Evolutionary conservation across 1,140 invertebrate species (phyloP), one percentile per base, ranked within the genome.

Genomic region (Apis cerana): DNA sequence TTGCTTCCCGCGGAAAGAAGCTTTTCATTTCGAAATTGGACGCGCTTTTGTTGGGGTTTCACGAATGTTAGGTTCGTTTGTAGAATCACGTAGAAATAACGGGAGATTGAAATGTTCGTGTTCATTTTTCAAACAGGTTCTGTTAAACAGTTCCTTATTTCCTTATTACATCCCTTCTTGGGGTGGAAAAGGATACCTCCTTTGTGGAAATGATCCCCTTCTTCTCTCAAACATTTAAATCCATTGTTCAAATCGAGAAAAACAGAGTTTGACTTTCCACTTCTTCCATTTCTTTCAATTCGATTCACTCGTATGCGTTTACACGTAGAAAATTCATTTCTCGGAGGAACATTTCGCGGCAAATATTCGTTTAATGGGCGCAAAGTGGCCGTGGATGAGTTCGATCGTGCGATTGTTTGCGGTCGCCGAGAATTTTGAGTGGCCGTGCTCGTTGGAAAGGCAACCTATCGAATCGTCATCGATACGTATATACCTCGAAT

Each of bases 391-490:
- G 19, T 50, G 4, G 67, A 69, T 21, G 19, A 1, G 12, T 17
- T n/a, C 65, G 19, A 67, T 67, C 43, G 65, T 19, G 15, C 48
- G 67, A 52, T 50, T 69, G n/a, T 69, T 69, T 52, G 67, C 48
- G 67, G 67, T 69, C 13, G 43, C 48, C 4, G 67, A 43, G 67
- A 69, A 69, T 69, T 69, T 69, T 69, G 69, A 71, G 69, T 11
- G 69, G 23, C 48, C 69, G 69, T 15, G 33, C 19, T 71, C 50
- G 69, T 71, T 71, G 69, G 17, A 21, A 71, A 54, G 48, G 69
- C 69, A 54, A 19, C n/a, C 50, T 54, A 54, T 70, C 69, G 50
- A 27, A 27, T 43, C 50, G 69, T 54, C 50, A 54, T 71, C 69
- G 69, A 71, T 71, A 54, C 43, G 15, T 17, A 33, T 10, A 59